These are phyloP conservation scores for Trichonephila clavipes DNA, from an alignment of 1,140 invertebrate species.

Conservation along the genomic window DNA sequence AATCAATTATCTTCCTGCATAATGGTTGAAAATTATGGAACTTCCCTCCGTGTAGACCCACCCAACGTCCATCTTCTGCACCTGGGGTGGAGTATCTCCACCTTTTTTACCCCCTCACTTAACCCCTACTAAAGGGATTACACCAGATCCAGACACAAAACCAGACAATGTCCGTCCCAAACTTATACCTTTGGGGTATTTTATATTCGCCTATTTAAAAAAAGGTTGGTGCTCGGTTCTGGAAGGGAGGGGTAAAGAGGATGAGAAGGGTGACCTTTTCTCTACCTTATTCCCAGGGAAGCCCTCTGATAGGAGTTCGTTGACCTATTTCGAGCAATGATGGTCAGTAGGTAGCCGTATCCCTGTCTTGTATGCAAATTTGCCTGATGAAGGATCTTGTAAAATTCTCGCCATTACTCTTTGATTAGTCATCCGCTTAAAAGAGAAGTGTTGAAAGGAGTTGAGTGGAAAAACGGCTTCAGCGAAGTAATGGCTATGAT, in stretches of 20 bases:
- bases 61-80: background rate
- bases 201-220: background rate
- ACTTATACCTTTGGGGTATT: background rate
- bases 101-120: background rate
- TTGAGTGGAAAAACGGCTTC: too few species aligned
- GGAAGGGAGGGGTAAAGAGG: constrained; percentile 4
- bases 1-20: too few species aligned
- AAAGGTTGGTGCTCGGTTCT: background rate
- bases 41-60: too few species aligned
- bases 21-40: too few species aligned
- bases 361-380: background rate
- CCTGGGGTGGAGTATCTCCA: background rate
- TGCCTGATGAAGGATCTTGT: background rate
- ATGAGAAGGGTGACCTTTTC: constrained; percentile 19
- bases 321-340: constrained; percentile 26
- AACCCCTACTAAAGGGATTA: constrained; percentile 10
- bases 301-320: constrained; percentile 19
- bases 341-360: constrained; percentile 34
- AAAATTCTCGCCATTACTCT: too few species aligned
- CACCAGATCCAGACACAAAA: background rate
- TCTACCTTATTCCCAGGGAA: constrained; percentile 11
- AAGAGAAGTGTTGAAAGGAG: too few species aligned
- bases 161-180: constrained; percentile 38
- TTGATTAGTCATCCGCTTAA: too few species aligned
- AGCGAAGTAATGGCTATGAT: too few species aligned